phyloP scores from a whole-genome alignment of 1,140 invertebrate species.

The Eufriesea mexicana region DNA sequence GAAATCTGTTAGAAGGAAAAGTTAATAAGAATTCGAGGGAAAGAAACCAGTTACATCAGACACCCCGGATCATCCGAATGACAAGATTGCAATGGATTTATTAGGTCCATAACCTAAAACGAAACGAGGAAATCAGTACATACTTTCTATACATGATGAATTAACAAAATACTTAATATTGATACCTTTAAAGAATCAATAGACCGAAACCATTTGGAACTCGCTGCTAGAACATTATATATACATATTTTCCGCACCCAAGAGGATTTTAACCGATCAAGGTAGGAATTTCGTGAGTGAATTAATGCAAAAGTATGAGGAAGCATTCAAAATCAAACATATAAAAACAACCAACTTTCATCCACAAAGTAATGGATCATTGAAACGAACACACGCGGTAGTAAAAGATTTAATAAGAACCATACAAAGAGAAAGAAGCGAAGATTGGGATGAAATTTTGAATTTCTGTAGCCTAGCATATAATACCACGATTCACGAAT shows the following conservation, averaged over 20 bases:
- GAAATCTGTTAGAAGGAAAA: neutral
- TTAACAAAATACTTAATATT: neutral
- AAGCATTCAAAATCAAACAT: slow-evolving; percentile 65
- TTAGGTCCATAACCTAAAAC: neutral
- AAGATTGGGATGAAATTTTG: too few relatives aligned
- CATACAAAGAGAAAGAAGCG: too few relatives aligned
- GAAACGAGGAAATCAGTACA: neutral
- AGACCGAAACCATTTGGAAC: neutral
- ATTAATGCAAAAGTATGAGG: slow-evolving; percentile 56
- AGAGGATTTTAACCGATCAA: slow-evolving; percentile 25
- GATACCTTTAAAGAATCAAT: neutral
- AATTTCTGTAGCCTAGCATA: too few relatives aligned
- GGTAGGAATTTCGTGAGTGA: slow-evolving; percentile 63
- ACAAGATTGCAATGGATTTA: neutral
- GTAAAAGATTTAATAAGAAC: too few relatives aligned
- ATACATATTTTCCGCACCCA: slow-evolving; percentile 55
- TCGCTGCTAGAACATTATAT: neutral
- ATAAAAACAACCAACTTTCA: slow-evolving; percentile 63
- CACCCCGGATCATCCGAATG: neutral
- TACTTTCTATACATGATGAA: slow-evolving; percentile 2
- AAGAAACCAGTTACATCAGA: neutral
- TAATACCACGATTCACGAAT: too few relatives aligned
- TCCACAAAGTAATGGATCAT: too few relatives aligned
- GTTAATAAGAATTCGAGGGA: neutral
- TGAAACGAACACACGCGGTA: too few relatives aligned